phyloP scores from a whole-genome alignment of 2,888 invertebrate species.

The Dione vanillae region DNA sequence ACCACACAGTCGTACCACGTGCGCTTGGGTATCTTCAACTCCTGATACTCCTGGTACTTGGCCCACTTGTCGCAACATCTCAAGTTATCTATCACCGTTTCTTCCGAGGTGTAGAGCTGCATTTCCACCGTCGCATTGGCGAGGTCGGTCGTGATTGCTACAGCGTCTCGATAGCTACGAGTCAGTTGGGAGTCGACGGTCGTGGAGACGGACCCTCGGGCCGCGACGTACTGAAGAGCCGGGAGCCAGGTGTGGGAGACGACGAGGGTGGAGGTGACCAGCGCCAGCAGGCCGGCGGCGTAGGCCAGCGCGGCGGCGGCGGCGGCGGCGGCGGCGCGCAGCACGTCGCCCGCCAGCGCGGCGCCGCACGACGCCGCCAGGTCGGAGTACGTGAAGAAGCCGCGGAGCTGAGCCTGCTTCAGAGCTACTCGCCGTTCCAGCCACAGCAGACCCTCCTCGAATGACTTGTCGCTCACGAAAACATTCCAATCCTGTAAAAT shows the following conservation, averaged over 20 bases:
- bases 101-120: constrained; percentile 51
- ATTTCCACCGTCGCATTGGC: constrained; percentile 49
- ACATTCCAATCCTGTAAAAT: constrained; percentile 92
- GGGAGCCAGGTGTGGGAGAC: constrained; percentile 49
- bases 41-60: constrained; percentile 52
- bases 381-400: constrained; percentile 94
- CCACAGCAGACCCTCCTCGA: constrained; percentile 88
- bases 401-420: constrained; percentile 88
- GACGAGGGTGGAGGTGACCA: constrained; percentile 59
- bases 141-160: constrained; percentile 44
- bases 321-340: constrained; percentile 46
- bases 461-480: constrained; percentile 90
- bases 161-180: constrained; percentile 13
- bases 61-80: constrained; percentile 67
- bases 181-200: constrained; percentile 33
- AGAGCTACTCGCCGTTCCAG: constrained; percentile 90
- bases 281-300: constrained; percentile 51
- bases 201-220: constrained; percentile 22
- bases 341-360: constrained; percentile 64
- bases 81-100: constrained; percentile 48
- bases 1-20: constrained; percentile 56
- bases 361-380: constrained; percentile 83
- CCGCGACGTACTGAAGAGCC: constrained; percentile 47
- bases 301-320: constrained; percentile 51
- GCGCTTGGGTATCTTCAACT: constrained; percentile 48